Evolutionary conservation across 2,797 vertebrate genomes (phyloP).

Genomic region (Leptoclinus maculatus): DNA sequence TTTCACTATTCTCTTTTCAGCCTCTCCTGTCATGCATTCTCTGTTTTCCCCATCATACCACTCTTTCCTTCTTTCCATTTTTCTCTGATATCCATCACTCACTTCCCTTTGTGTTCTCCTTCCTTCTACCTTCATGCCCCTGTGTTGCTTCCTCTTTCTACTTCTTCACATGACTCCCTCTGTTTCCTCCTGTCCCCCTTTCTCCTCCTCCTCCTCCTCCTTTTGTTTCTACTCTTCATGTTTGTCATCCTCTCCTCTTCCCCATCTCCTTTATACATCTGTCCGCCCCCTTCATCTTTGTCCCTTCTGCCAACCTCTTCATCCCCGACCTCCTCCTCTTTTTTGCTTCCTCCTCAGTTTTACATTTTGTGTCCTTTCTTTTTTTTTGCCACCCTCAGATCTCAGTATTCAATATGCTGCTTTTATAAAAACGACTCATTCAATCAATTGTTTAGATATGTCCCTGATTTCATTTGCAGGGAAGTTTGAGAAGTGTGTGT

Average conservation of each 20-base stretch:
- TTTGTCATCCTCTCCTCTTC: not conserved
- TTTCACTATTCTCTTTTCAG: not conserved
- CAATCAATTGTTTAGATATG: conserved; percentile 77
- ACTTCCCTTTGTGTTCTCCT: not conserved
- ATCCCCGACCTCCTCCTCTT: conserved; percentile 18
- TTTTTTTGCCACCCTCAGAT: conserved; percentile 42
- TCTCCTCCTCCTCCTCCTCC: not conserved
- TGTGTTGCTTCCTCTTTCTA: not conserved
- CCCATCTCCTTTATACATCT: not conserved
- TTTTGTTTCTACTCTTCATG: not conserved
- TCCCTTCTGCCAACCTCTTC: conserved; percentile 26
- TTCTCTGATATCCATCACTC: conserved; percentile 21
- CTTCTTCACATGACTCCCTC: not conserved
- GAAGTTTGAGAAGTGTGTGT: conserved; percentile 3
- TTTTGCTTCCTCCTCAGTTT: conserved; percentile 42
- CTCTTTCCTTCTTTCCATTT: not conserved
- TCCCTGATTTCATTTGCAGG: conserved; percentile 69
- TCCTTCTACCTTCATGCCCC: not conserved
- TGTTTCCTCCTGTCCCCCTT: not conserved
- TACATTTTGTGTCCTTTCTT: conserved; percentile 61
- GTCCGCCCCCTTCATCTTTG: conserved; percentile 1
- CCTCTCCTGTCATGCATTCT: not conserved
- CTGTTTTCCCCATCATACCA: not conserved
- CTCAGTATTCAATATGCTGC: conserved; percentile 71
- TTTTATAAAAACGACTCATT: conserved; percentile 77